Evolutionary conservation across 2,888 invertebrate species (phyloP).

Genomic region (Caenorhabditis panamensis): DNA sequence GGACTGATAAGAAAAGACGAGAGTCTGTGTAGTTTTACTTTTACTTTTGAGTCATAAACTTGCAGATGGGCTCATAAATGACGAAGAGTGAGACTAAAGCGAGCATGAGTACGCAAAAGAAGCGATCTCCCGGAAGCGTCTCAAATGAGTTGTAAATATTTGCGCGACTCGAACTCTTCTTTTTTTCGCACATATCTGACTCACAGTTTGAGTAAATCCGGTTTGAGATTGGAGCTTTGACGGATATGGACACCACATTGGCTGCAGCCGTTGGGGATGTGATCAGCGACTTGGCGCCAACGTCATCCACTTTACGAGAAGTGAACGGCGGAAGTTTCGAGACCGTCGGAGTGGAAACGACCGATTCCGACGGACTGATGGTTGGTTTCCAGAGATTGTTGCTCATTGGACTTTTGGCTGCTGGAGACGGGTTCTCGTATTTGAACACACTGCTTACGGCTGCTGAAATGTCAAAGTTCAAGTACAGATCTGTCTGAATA

Average conservation of each 20-base stretch:
- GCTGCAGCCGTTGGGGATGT: slow-evolving; percentile 31
- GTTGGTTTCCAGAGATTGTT: slow-evolving; percentile 52
- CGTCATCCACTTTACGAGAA: slow-evolving; percentile 58
- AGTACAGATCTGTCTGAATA: background rate
- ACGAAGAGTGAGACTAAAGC: background rate
- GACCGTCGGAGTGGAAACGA: slow-evolving; percentile 24
- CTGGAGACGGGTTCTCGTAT: slow-evolving; percentile 43
- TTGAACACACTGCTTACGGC: slow-evolving; percentile 58
- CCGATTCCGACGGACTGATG: slow-evolving; percentile 40
- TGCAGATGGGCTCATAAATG: slow-evolving; percentile 2
- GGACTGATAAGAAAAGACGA: background rate
- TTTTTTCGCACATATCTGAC: slow-evolving; percentile 36
- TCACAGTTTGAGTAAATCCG: slow-evolving; percentile 59
- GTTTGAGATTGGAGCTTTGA: slow-evolving; percentile 50
- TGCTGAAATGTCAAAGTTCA: slow-evolving; percentile 40
- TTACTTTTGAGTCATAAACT: slow-evolving; percentile 12
- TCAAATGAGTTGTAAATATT: slow-evolving; percentile 51
- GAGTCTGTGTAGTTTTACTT: background rate
- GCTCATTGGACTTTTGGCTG: slow-evolving; percentile 29
- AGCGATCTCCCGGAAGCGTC: background rate
- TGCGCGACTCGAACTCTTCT: slow-evolving; percentile 26
- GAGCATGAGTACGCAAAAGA: slow-evolving; percentile 2
- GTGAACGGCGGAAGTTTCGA: slow-evolving; percentile 46
- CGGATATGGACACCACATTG: slow-evolving; percentile 60
- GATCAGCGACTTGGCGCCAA: slow-evolving; percentile 51